Evolutionary conservation across 1,140 invertebrate genomes (phyloP), one percentile per base, ranked within the genome.

Genomic region (Branchinecta lynchi): DNA sequence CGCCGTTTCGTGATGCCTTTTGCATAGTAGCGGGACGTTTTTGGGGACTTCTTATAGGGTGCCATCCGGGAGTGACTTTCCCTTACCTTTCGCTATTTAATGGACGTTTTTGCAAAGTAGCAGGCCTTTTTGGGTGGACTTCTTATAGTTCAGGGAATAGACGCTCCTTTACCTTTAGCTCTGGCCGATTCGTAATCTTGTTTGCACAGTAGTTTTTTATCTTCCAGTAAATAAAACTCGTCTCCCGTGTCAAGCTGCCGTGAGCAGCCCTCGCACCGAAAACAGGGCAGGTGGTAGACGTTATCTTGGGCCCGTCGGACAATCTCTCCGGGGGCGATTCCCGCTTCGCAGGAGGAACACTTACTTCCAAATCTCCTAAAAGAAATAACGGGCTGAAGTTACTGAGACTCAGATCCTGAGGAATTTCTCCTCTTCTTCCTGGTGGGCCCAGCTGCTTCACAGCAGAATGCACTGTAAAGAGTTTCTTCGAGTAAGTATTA

Each of bases 161-260:
- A 73, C 45, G 32, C n/a, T 43, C 43, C 70, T 66, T 75, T 75
- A 91, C 91, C 91, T 89, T 93, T 92, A 45, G 89, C 88, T 80
- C 92, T 92, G 45, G 92, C 93, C 21, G 92, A 88, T 78, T 97
- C 91, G 80, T 97, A 98, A 80, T 98, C 96, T 1, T 90, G 87
- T 78, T 97, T 98, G 80, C 96, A 99, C 65, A 98, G 92, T 68
- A 98, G 86, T 80, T 95, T 97, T 71, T 92, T 86, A 80, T 98
- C 93, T 77, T 98, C 95, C 88, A 98, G 93, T 45, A 98, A 86
- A 78, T 98, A 97, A 79, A 96, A 96, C 77, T 98, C 93, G 78
- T 98, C 96, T 0, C 93, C 96, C 3, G 96, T 98, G 77, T 95
- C 94, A 67, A 99, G 85, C 74, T 94, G 92, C 71, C 94, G 83